Evolutionary conservation across 2,113 vertebrate genomes (phyloP).

Genomic region (Rhinolophus sinicus): DNA sequence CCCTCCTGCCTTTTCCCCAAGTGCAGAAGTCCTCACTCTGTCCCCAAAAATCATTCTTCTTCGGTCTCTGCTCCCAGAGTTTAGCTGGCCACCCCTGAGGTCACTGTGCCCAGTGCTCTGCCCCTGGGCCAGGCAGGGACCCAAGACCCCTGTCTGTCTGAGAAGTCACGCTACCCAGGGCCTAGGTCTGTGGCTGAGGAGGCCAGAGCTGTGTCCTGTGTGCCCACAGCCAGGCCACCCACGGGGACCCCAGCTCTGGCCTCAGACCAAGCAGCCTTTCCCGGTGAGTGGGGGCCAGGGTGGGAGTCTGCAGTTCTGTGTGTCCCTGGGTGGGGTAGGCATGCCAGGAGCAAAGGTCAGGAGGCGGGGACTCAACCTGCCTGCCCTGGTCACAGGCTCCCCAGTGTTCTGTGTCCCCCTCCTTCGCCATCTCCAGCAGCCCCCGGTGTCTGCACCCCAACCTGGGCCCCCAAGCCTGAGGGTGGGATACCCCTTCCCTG

Average conservation of each 20-base stretch:
- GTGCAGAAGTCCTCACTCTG: background rate
- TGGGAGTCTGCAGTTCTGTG: background rate
- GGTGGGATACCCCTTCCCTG: fast-evolving
- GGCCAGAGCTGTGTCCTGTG: background rate
- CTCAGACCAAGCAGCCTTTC: background rate
- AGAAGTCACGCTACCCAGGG: background rate
- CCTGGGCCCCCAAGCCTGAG: fast-evolving
- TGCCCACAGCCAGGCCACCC: fast-evolving
- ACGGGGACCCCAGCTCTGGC: fast-evolving
- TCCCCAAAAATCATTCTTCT: background rate
- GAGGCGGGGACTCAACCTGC: fast-evolving
- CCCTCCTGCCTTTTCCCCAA: background rate
- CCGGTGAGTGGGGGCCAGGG: background rate
- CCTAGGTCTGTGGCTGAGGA: background rate
- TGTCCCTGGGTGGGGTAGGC: background rate
- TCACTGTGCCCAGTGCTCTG: fast-evolving
- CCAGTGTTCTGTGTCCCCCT: fast-evolving
- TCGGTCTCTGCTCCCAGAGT: background rate
- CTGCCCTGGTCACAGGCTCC: background rate
- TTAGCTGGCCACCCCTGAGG: background rate
- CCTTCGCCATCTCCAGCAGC: fast-evolving
- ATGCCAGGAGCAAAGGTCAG: background rate
- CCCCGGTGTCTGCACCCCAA: fast-evolving
- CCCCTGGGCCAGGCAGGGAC: background rate
- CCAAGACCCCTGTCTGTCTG: background rate